Evolutionary conservation across 2,113 vertebrate genomes (phyloP).

Genomic region (Misgurnus mizolepis): DNA sequence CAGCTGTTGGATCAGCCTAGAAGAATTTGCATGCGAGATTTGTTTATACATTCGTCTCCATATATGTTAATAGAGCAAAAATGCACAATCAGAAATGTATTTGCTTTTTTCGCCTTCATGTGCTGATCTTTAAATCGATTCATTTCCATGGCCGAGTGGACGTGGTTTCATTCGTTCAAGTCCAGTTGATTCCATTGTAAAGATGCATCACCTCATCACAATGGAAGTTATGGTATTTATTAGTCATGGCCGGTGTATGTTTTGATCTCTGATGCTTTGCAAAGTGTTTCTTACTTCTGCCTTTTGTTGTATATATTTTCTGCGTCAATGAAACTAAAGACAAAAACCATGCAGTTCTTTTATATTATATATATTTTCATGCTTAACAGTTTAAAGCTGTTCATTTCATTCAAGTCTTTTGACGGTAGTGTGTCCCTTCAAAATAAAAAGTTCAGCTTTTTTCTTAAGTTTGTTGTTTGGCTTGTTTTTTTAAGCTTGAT

Average conservation of each 20-base stretch:
- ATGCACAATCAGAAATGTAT: conserved; percentile 72
- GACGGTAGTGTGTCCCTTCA: conserved; percentile 89
- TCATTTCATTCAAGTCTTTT: conserved; percentile 90
- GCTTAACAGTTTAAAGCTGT: conserved; percentile 83
- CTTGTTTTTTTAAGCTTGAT: not conserved
- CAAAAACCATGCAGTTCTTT: conserved; percentile 81
- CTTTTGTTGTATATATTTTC: conserved; percentile 86
- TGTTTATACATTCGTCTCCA: conserved; percentile 75
- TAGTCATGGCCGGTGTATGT: conserved; percentile 84
- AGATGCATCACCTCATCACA: conserved; percentile 77
- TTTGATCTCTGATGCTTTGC: conserved; percentile 77
- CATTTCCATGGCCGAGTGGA: conserved; percentile 64
- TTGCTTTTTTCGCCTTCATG: conserved; percentile 74
- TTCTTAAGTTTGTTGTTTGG: conserved; percentile 59
- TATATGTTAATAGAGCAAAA: conserved; percentile 69
- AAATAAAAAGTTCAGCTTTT: conserved; percentile 82
- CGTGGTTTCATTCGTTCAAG: conserved; percentile 74
- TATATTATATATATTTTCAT: conserved; percentile 80
- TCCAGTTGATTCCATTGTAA: conserved; percentile 73
- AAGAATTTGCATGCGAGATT: conserved; percentile 73
- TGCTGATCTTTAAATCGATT: conserved; percentile 76
- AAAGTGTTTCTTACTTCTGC: conserved; percentile 83
- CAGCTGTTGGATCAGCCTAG: conserved; percentile 65
- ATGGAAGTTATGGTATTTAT: conserved; percentile 86
- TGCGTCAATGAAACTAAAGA: conserved; percentile 86